These are phyloP conservation scores for Maccullochella peelii DNA, from an alignment of 2,113 vertebrate genomes.

Conservation along the genomic window DNA sequence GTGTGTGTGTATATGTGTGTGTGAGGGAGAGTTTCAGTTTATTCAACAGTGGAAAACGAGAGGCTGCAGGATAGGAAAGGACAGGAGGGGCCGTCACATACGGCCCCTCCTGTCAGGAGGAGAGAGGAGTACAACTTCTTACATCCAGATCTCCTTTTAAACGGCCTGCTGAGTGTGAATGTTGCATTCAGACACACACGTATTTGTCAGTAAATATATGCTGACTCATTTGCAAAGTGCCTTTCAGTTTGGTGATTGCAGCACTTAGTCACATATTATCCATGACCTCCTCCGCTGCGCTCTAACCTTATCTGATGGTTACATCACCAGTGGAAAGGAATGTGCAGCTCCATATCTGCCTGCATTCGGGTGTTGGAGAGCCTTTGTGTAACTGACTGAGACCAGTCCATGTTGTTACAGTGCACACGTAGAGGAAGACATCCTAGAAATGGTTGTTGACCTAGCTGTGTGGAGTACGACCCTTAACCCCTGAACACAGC, in stretches of 20 bases:
- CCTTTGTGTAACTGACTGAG: conserved; percentile 43
- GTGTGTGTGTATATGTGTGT: conserved; percentile 38
- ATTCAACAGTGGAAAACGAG: conserved; percentile 64
- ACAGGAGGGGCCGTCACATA: conserved; percentile 48
- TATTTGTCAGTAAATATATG: conserved; percentile 61
- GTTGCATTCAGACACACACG: conserved; percentile 19
- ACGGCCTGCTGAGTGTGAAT: conserved; percentile 22
- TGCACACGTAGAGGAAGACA: conserved; percentile 50
- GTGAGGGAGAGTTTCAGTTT: conserved; percentile 65
- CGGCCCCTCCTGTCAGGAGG: conserved; percentile 47
- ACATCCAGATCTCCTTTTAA: conserved; percentile 45
- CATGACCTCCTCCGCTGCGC: conserved; percentile 63
- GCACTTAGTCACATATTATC: conserved; percentile 81
- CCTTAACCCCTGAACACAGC: conserved; percentile 45
- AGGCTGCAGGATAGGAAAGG: conserved; percentile 59
- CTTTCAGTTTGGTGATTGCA: conserved; percentile 72
- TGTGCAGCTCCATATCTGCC: conserved; percentile 62
- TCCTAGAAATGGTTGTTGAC: conserved; percentile 61
- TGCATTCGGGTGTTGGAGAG: conserved; percentile 51
- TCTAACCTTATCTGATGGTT: conserved; percentile 77
- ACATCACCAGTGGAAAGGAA: conserved; percentile 77
- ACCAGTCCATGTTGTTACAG: conserved; percentile 52
- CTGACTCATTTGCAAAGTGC: conserved; percentile 72
- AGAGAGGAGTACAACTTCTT: conserved; percentile 34
- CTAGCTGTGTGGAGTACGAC: conserved; percentile 46